Base-by-base conservation (phyloP, 1,140 invertebrate genomes). In the Aphaenogaster ashmeadi region DNA sequence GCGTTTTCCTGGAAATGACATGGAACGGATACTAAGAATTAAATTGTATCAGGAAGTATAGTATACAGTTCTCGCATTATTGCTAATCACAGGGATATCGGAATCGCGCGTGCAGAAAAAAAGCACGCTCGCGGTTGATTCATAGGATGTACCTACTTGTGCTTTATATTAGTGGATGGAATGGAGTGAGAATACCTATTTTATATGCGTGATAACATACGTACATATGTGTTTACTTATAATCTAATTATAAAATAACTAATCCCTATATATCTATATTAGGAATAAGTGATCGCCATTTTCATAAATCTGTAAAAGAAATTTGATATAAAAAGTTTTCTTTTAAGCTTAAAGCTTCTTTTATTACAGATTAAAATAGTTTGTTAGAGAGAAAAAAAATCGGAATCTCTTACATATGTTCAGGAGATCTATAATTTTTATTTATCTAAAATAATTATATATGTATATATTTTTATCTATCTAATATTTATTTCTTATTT, bases 51-150 rank as follows among this genome's bases (percentile, higher is more conserved):
- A 36, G 67, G 18, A 75, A 60, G 8, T 21, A 13, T 50, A 18
- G 18, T 33, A 21, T 67, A 36, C 27, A 3, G n/a, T 36, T 52
- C 27, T 74, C 18, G 41, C 27, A 74, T 74, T 33, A 74, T 38
- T 36, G 3, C 41, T 83, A 60, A 72, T 72, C 52, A 8, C 67
- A 58, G 21, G 33, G 80, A 84, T 75, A 84, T 74, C 36, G 13
- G 18, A 58, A 47, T 58, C 21, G n/a, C 7, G 54, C n/a, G 27
- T 44, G 21, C 67, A 66, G 38, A n/a, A 21, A 75, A 38, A 60
- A 21, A 9, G 11, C 18, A 52, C 21, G 21, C 8, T 5, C 47
- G 2, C 13, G 4, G 18, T 3, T 83, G 67, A 84, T 84, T 84
- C 41, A 83, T 72, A 9, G 27, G 3, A 33, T 13, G 4, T 41